Evolutionary conservation across 2,888 invertebrate species (phyloP).

Genomic region (Tetropium fuscum): DNA sequence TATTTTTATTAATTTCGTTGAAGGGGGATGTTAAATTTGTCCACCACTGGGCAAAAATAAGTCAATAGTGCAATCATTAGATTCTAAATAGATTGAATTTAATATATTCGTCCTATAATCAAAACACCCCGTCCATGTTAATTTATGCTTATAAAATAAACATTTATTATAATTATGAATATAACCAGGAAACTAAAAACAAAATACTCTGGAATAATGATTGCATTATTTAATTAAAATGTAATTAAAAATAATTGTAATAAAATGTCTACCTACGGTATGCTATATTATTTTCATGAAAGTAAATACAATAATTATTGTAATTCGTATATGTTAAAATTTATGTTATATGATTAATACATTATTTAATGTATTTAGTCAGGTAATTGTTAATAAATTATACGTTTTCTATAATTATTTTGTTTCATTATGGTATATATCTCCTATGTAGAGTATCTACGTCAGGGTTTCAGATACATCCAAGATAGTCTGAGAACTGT

Average conservation of each 20-base stretch:
- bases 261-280: neutral
- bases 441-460: too few relatives aligned
- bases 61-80: slow-evolving; percentile 17
- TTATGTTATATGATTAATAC: slow-evolving; percentile 19
- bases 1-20: too few relatives aligned
- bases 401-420: slow-evolving; percentile 21
- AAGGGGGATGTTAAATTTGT: slow-evolving; percentile 7
- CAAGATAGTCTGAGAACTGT: too few relatives aligned
- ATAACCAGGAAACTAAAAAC: slow-evolving; percentile 2
- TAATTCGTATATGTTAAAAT: slow-evolving; percentile 3
- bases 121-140: slow-evolving; percentile 19
- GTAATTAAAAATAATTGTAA: neutral
- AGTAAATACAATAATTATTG: slow-evolving; percentile 15
- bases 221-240: slow-evolving; percentile 12
- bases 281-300: slow-evolving; percentile 12
- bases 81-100: too few relatives aligned
- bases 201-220: slow-evolving; percentile 2
- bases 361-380: slow-evolving; percentile 17
- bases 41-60: neutral
- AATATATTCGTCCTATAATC: neutral
- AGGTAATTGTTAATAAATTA: slow-evolving; percentile 26
- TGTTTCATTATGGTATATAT: slow-evolving; percentile 5
- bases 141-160: slow-evolving; percentile 10
- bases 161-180: neutral
- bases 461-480: too few relatives aligned